Evolutionary conservation across 2,888 invertebrate species (phyloP).

Genomic region (Lapara coniferarum): DNA sequence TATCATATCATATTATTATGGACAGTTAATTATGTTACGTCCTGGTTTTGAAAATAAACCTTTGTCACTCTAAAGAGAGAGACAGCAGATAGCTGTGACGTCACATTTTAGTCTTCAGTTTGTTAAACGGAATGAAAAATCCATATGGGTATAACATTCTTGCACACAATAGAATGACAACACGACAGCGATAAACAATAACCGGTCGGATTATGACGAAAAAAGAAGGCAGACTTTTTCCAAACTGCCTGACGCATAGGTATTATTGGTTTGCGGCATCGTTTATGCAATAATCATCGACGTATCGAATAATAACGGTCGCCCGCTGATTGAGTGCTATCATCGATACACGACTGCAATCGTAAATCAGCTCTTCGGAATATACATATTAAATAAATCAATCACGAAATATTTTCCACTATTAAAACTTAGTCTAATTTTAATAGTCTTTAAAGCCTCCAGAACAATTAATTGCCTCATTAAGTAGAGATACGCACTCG

Average conservation of each 20-base stretch:
- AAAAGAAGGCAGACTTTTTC: slow-evolving; percentile 3
- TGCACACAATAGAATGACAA: slow-evolving; percentile 8
- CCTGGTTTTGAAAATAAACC: too few relatives aligned
- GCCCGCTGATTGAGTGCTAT: slow-evolving; percentile 3
- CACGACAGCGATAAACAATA: slow-evolving; percentile 16
- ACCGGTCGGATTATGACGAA: slow-evolving; percentile 20
- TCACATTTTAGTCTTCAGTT: too few relatives aligned
- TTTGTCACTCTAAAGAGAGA: too few relatives aligned
- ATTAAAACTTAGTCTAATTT: too few relatives aligned
- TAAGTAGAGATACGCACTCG: too few relatives aligned
- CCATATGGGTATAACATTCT: too few relatives aligned
- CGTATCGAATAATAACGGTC: slow-evolving; percentile 14
- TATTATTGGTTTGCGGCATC: slow-evolving; percentile 1
- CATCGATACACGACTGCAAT: not conserved
- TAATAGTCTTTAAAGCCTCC: too few relatives aligned
- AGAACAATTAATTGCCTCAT: too few relatives aligned
- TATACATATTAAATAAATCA: not conserved
- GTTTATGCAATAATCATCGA: slow-evolving; percentile 15
- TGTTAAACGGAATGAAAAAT: too few relatives aligned
- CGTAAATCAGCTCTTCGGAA: not conserved
- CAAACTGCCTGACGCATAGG: slow-evolving; percentile 6
- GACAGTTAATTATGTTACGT: too few relatives aligned
- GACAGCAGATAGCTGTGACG: too few relatives aligned
- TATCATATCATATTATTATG: too few relatives aligned
- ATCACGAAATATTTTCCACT: not conserved